A percentile compares a stretch with the other conserved stretches of the same genome.
Evolutionary conservation across 2,888 invertebrate genomes (phyloP).

Genomic region (Leptopilina myrica): DNA sequence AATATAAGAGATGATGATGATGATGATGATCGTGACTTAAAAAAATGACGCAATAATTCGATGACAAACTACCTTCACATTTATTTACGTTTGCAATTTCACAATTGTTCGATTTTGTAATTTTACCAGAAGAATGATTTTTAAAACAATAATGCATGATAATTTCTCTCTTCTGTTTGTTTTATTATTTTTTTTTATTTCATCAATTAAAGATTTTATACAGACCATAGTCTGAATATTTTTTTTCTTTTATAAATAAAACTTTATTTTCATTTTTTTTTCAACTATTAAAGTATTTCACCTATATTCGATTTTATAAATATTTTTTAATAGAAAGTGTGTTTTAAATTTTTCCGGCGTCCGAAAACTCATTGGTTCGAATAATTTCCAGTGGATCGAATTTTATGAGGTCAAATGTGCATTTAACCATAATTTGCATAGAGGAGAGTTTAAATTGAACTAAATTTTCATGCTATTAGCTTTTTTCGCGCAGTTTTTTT

Average conservation of each 20-base stretch:
- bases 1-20: not conserved
- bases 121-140: not conserved
- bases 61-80: conserved; percentile 1
- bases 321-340: no score
- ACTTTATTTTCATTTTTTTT: no score
- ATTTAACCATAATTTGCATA: no score
- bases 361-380: no score
- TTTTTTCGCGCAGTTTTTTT: not conserved
- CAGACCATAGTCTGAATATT: not conserved
- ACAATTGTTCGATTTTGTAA: conserved; percentile 24
- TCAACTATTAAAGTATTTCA: no score
- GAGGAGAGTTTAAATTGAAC: no score
- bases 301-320: no score
- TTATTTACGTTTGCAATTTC: conserved; percentile 13
- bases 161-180: not conserved
- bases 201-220: not conserved
- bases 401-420: no score
- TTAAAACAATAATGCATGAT: not conserved
- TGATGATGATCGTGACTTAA: not conserved
- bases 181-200: not conserved
- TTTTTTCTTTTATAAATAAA: no score
- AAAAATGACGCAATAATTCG: conserved; percentile 19
- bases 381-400: no score
- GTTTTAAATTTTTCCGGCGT: no score
- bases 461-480: not conserved